These are phyloP conservation scores for Drosophila subpulchrella DNA, from an alignment of 1,140 invertebrate species.

Conservation along the genomic window DNA sequence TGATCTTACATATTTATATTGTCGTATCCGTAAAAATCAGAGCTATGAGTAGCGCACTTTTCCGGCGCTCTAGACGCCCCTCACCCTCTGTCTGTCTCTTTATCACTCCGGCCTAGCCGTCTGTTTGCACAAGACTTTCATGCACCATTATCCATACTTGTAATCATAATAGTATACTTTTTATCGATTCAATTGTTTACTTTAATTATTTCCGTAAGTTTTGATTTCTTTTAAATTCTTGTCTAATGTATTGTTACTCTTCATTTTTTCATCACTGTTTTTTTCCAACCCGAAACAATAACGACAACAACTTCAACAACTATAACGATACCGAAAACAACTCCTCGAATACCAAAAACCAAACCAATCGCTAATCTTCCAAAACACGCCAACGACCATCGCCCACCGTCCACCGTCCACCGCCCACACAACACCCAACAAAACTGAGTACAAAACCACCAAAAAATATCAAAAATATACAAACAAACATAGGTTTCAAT, in stretches of 20 bases:
- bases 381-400: constrained; percentile 35
- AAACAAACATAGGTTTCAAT: constrained; percentile 84
- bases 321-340: constrained; percentile 45
- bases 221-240: constrained; percentile 75
- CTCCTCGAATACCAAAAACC: constrained; percentile 20
- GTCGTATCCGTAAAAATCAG: constrained; percentile 45
- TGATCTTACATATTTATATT: constrained; percentile 38
- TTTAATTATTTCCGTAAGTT: constrained; percentile 59
- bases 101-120: constrained; percentile 38
- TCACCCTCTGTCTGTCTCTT: constrained; percentile 22
- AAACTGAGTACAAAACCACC: constrained; percentile 46
- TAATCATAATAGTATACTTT: constrained; percentile 32
- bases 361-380: constrained; percentile 33
- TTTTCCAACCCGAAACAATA: constrained; percentile 55
- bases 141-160: constrained; percentile 51
- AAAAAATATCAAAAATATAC: constrained; percentile 14
- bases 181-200: constrained; percentile 33
- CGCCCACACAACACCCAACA: constrained; percentile 41
- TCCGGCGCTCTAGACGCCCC: constrained; percentile 23
- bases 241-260: constrained; percentile 80
- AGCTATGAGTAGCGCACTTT: constrained; percentile 48
- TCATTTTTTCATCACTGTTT: constrained; percentile 78
- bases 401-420: constrained; percentile 33
- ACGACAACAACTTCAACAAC: constrained; percentile 49
- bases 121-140: constrained; percentile 48